These are phyloP conservation scores for Venturia canescens DNA, from an alignment of 1,140 invertebrate species.

Conservation along the genomic window DNA sequence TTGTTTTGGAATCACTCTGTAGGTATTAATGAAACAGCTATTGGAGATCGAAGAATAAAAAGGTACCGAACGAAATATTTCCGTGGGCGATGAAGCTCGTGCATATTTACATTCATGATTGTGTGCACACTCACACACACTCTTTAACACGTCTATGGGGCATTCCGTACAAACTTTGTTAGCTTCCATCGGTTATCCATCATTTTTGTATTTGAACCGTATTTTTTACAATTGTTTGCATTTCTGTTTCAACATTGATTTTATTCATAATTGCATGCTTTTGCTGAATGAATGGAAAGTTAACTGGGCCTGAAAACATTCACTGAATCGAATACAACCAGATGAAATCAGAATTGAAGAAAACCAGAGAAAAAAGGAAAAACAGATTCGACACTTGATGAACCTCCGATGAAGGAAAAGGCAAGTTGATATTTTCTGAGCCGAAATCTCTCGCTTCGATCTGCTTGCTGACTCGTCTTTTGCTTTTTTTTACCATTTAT, in stretches of 20 bases:
- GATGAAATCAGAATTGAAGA: too few relatives aligned
- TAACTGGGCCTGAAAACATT: too few relatives aligned
- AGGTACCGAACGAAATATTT: slow-evolving; percentile 25
- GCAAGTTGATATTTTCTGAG: not conserved
- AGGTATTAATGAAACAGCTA: slow-evolving; percentile 2
- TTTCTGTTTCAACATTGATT: too few relatives aligned
- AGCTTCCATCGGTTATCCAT: too few relatives aligned
- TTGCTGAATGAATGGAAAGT: too few relatives aligned
- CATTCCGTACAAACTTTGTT: too few relatives aligned
- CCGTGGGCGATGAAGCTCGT: slow-evolving; percentile 21
- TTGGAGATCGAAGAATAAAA: not conserved
- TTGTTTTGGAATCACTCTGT: not conserved
- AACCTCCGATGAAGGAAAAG: not conserved
- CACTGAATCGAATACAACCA: too few relatives aligned
- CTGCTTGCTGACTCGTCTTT: not conserved
- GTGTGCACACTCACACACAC: slow-evolving; percentile 10
- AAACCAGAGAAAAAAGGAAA: too few relatives aligned
- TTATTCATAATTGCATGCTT: too few relatives aligned
- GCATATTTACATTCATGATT: not conserved
- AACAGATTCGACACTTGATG: not conserved
- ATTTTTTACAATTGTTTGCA: too few relatives aligned
- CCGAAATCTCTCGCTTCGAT: not conserved
- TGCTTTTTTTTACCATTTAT: not conserved
- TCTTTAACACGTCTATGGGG: not conserved
- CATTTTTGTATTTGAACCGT: too few relatives aligned